These are phyloP conservation scores for Euborellia annulipes DNA, from an alignment of 1,140 invertebrate species.

Conservation along the genomic window DNA sequence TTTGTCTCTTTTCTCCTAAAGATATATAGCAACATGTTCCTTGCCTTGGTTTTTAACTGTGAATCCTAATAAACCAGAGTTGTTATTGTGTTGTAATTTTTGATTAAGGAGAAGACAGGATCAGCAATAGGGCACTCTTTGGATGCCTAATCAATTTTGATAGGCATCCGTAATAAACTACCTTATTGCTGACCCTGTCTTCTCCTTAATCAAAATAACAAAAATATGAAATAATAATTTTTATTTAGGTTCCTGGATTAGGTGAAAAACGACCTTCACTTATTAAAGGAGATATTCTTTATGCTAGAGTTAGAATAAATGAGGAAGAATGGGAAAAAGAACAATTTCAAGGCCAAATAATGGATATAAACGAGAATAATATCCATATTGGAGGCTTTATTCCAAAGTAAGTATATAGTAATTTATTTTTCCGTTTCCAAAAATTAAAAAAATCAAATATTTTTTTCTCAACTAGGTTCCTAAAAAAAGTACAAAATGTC, in stretches of 20 bases:
- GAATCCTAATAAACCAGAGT: no score
- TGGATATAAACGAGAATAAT: not conserved
- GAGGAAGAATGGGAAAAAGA: not conserved
- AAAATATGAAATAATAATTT: no score
- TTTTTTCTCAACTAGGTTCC: not conserved
- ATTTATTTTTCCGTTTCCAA: not conserved
- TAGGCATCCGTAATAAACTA: no score
- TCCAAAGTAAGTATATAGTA: conserved; percentile 4
- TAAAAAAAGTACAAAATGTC: not conserved
- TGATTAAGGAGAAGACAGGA: no score
- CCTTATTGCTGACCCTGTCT: no score
- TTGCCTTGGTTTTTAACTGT: no score
- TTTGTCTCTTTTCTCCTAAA: no score
- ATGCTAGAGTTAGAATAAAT: not conserved
- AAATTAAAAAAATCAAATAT: conserved; percentile 1
- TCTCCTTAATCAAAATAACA: no score
- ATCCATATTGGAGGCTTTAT: conserved; percentile 4
- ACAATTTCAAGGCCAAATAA: conserved; percentile 8
- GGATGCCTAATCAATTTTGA: no score
- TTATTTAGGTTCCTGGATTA: conserved; percentile 8
- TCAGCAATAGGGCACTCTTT: no score
- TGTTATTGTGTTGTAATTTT: no score
- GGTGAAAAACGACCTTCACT: conserved; percentile 8
- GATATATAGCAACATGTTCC: no score
- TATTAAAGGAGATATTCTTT: conserved; percentile 4